phyloP scores from a whole-genome alignment of 2,888 invertebrate genomes.

The Diachrysia chrysitis region DNA sequence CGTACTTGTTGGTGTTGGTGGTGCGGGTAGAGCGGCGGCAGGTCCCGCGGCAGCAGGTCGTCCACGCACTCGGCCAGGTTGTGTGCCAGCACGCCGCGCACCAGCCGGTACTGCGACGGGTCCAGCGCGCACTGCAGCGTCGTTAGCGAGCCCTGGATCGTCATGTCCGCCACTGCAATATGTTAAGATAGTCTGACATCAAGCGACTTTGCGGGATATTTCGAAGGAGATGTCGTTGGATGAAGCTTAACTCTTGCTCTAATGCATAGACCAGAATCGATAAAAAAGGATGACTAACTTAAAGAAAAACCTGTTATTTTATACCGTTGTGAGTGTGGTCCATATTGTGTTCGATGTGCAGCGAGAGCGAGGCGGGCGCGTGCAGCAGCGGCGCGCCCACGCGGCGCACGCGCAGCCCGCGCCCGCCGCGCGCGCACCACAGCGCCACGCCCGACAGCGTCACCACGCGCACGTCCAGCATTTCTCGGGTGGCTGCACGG shows the following conservation, averaged over 20 bases:
- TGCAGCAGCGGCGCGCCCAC: constrained; percentile 92
- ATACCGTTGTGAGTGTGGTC: constrained; percentile 89
- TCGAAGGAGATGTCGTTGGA: too few species aligned
- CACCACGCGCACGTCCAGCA: constrained; percentile 93
- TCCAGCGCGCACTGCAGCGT: constrained; percentile 95
- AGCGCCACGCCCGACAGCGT: constrained; percentile 94
- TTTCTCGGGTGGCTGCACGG: constrained; percentile 79
- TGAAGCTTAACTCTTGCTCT: neutral
- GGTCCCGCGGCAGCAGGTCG: constrained; percentile 64
- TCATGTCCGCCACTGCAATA: constrained; percentile 93
- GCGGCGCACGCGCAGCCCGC: constrained; percentile 79
- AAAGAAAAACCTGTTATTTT: neutral
- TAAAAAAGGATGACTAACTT: too few species aligned
- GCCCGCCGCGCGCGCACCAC: constrained; percentile 89
- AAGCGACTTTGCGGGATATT: too few species aligned
- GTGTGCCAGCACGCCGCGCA: constrained; percentile 95
- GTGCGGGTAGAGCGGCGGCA: constrained; percentile 28
- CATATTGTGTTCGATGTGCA: constrained; percentile 95
- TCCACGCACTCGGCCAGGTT: constrained; percentile 95
- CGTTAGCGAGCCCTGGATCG: constrained; percentile 95
- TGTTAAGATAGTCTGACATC: too few species aligned
- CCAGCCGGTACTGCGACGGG: constrained; percentile 95
- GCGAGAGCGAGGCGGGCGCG: constrained; percentile 94
- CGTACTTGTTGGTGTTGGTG: constrained; percentile 14
- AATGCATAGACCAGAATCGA: too few species aligned